phyloP scores from a whole-genome alignment of 1,140 invertebrate genomes.

The Harlomillsia oculata region DNA sequence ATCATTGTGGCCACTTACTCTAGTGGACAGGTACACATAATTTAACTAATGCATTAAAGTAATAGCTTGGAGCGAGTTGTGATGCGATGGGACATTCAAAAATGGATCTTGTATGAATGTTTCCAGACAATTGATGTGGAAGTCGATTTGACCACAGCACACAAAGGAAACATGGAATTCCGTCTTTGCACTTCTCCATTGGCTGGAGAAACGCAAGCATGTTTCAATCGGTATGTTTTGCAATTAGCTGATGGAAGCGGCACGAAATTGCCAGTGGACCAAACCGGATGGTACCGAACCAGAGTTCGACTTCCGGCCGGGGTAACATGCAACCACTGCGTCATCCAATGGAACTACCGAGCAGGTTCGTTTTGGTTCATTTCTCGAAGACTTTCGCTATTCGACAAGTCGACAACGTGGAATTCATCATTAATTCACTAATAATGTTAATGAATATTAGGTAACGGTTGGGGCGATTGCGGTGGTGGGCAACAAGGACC shows the following conservation, averaged over 20 bases:
- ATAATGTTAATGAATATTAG: constrained; percentile 26
- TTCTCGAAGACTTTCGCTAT: not conserved
- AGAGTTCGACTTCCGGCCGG: constrained; percentile 31
- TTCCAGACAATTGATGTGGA: constrained; percentile 33
- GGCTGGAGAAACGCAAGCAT: constrained; percentile 36
- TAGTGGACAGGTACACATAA: constrained; percentile 35
- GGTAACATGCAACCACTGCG: constrained; percentile 35
- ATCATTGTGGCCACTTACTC: constrained; percentile 40
- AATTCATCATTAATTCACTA: no score
- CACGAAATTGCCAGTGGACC: not conserved
- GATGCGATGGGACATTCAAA: no score
- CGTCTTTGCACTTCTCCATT: constrained; percentile 39
- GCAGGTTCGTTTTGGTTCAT: not conserved
- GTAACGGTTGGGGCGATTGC: constrained; percentile 37
- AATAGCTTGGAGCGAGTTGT: no score
- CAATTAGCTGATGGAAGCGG: constrained; percentile 35
- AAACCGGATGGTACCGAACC: not conserved
- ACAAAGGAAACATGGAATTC: constrained; percentile 43
- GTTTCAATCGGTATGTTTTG: constrained; percentile 38
- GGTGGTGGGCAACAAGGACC: not conserved
- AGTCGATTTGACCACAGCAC: constrained; percentile 44
- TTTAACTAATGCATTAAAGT: no score
- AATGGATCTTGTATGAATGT: no score
- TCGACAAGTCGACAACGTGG: not conserved
- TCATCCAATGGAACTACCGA: constrained; percentile 36